phyloP scores from a whole-genome alignment of 2,113 vertebrate genomes.

The Mormoops blainvillei region DNA sequence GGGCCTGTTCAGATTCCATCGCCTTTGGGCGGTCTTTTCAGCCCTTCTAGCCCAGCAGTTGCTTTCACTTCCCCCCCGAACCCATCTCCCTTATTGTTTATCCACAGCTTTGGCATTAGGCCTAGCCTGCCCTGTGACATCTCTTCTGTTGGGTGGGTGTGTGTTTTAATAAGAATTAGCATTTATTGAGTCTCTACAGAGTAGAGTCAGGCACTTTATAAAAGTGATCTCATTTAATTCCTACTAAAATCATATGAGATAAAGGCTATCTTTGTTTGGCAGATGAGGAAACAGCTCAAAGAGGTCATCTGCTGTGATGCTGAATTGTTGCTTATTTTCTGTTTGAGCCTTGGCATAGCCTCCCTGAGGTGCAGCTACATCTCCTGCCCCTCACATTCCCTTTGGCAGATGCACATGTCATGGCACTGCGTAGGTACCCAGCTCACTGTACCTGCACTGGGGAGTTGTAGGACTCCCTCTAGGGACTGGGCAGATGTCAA shows the following conservation, averaged over 20 bases:
- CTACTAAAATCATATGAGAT: background rate
- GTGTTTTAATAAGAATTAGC: slow-evolving; percentile 41
- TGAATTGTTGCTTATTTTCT: slow-evolving; percentile 16
- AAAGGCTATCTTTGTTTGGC: slow-evolving; percentile 39
- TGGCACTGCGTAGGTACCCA: background rate
- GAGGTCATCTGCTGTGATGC: background rate
- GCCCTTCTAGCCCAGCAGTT: background rate
- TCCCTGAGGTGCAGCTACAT: background rate
- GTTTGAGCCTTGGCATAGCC: background rate
- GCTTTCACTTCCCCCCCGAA: slow-evolving; percentile 2
- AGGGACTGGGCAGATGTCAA: background rate
- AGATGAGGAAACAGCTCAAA: slow-evolving; percentile 35
- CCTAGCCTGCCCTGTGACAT: slow-evolving; percentile 48
- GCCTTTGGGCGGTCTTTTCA: background rate
- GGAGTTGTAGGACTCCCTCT: background rate
- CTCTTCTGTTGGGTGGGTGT: background rate
- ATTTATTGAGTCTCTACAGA: slow-evolving; percentile 48
- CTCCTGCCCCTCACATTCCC: background rate
- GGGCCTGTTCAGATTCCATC: background rate
- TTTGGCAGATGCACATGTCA: background rate
- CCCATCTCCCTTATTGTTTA: slow-evolving; percentile 7
- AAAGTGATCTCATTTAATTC: slow-evolving; percentile 51
- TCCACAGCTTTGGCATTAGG: background rate
- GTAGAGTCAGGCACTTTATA: slow-evolving; percentile 34
- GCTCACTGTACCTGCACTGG: background rate